Conservation (phyloP, 1,140 invertebrate species). For the Lepidotrigona ventralis region DNA sequence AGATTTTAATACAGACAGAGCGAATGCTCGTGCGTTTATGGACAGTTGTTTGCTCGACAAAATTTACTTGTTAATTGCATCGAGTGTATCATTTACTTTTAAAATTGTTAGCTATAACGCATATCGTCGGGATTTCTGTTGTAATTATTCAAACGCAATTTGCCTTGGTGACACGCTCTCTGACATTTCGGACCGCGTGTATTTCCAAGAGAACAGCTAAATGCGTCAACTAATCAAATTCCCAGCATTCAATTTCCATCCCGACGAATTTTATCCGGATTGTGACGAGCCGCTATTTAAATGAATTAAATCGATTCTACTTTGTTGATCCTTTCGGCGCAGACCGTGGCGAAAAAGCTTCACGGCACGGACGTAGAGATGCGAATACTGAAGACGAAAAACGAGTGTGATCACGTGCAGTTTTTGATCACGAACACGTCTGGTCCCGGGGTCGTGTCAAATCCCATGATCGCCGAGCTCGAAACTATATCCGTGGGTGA, state of each 20-base stretch:
- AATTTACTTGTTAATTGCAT: too few species aligned
- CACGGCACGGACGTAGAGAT: conserved; percentile 96
- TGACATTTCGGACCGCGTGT: background rate
- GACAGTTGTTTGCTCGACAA: too few species aligned
- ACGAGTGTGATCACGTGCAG: conserved; percentile 95
- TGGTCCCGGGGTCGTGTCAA: conserved; percentile 81
- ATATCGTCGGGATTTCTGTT: background rate
- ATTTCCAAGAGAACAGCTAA: background rate
- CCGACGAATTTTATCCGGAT: background rate
- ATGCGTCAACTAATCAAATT: background rate
- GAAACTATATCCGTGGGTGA: conserved; percentile 87
- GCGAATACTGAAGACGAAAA: conserved; percentile 91
- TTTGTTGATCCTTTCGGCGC: conserved; percentile 35
- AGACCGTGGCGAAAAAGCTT: conserved; percentile 95
- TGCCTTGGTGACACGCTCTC: background rate
- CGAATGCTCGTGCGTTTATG: background rate
- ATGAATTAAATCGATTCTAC: conserved; percentile 22
- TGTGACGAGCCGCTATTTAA: background rate
- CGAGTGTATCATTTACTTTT: too few species aligned
- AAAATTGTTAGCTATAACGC: too few species aligned
- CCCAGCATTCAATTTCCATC: background rate
- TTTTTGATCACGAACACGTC: conserved; percentile 95
- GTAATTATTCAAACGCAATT: background rate
- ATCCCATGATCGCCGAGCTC: conserved; percentile 86
- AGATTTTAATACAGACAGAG: background rate